Percentiles rank a stretch among this genome's conserved stretches.
Conservation (phyloP, 2,888 invertebrate species). For the Cyclophora albipunctata region DNA sequence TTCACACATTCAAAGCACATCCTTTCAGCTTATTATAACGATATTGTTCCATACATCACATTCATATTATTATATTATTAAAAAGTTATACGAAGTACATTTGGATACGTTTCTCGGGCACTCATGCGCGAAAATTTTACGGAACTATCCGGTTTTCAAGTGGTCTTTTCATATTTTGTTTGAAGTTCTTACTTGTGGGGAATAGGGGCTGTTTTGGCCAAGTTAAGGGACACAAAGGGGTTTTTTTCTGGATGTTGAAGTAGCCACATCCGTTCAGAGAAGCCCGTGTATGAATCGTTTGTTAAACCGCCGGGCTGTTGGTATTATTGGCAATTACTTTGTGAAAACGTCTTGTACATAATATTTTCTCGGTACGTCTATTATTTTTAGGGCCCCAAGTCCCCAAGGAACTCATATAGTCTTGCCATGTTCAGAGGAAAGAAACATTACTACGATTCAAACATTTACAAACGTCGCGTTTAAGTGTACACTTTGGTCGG, state of each 20-base stretch:
- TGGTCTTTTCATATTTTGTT: slow-evolving; percentile 27
- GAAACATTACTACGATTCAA: too few relatives aligned
- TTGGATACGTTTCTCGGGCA: slow-evolving; percentile 46
- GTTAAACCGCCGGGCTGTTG: background rate
- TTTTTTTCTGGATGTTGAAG: slow-evolving; percentile 31
- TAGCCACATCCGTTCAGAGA: slow-evolving; percentile 39
- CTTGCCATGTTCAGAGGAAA: too few relatives aligned
- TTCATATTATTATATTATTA: slow-evolving; percentile 58
- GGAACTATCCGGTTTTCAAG: slow-evolving; percentile 69
- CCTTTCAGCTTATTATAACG: slow-evolving; percentile 15
- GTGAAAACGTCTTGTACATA: too few relatives aligned
- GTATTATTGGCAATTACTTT: too few relatives aligned
- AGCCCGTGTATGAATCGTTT: slow-evolving; percentile 4
- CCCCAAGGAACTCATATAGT: too few relatives aligned
- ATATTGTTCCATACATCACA: slow-evolving; percentile 21
- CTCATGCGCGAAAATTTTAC: slow-evolving; percentile 61
- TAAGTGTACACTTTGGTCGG: too few relatives aligned
- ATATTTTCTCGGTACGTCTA: too few relatives aligned
- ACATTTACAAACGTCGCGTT: too few relatives aligned
- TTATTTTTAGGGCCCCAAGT: too few relatives aligned
- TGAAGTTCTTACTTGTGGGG: slow-evolving; percentile 6
- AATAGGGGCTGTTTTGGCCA: slow-evolving; percentile 14
- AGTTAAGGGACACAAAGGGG: slow-evolving; percentile 11
- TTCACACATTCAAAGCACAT: slow-evolving; percentile 14
- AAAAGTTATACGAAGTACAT: slow-evolving; percentile 65